Base-by-base conservation (phyloP, 2,888 invertebrate species). In the Sicus ferrugineus region DNA sequence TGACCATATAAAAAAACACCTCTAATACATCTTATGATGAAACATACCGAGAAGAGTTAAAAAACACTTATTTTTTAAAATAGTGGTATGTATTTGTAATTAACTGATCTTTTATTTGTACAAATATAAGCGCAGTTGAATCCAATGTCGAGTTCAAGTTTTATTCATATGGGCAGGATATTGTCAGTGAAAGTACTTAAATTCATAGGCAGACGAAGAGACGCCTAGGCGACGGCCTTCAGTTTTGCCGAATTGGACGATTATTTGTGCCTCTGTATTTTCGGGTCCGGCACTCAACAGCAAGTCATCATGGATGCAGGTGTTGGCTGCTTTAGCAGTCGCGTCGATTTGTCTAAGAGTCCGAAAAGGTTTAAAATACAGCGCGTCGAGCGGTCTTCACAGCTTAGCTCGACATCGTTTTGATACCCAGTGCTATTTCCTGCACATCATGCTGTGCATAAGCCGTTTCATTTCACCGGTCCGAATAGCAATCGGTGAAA, bases 251-350 rank as follows among this genome's bases (percentile, higher is more conserved):
- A n/a, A n/a, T n/a, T n/a, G n/a, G n/a, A n/a, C n/a, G n/a, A n/a
- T n/a, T n/a, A 19, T 46, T 38, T 38, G 14, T 38, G 38, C 14
- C 19, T 46, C 19, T 28, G 54, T 54, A 54, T 23, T 54, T 54
- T 23, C 54, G 14, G 23, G 14, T 3, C 23, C 11, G 52, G 21
- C 14, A 52, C 52, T 5, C 52, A 52, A 21, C 59, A 21, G 58
- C 46, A 58, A 67, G 56, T 67, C 66, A 67, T 67, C 58, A 7
- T 56, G 56, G 38, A 54, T 66, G 56, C 67, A 67, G 67, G 67
- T 67, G 67, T 58, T 46, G 30, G 30, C 30, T 46, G 34, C 65
- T 54, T 34, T 56, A 56, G 54, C 34, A 56, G 19, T n/a, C 31
- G 67, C 58, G 58, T 48, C 67, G 58, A 67, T 48, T 30, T 67